These are phyloP conservation scores for Lichenostomus cassidix DNA, from an alignment of 2,113 vertebrate genomes.

Conservation along the genomic window DNA sequence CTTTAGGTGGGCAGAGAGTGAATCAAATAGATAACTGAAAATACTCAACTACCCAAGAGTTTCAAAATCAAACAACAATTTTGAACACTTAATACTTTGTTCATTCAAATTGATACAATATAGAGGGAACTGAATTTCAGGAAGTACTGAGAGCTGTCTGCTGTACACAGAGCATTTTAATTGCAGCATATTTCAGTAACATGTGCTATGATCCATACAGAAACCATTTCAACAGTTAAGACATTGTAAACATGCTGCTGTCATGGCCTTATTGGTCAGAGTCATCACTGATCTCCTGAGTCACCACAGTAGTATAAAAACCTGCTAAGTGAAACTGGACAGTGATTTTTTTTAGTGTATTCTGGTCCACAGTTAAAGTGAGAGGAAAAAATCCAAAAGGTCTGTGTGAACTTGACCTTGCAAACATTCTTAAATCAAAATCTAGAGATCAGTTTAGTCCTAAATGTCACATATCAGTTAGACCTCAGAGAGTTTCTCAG, in stretches of 20 bases:
- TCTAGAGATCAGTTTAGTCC: background rate
- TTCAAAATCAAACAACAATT: background rate
- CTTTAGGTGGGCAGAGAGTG: background rate
- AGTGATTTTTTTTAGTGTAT: background rate
- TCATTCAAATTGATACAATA: background rate
- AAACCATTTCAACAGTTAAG: background rate
- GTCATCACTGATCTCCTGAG: background rate
- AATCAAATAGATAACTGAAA: background rate
- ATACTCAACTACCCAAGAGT: background rate
- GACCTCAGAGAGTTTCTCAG: background rate
- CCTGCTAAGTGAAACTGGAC: background rate
- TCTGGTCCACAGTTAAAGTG: background rate
- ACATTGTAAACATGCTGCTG: background rate
- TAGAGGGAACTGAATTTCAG: background rate
- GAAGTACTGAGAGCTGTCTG: background rate
- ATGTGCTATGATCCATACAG: background rate
- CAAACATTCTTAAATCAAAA: background rate
- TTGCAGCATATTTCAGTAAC: background rate
- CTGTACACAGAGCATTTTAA: background rate
- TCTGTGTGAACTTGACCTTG: background rate
- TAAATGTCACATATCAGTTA: background rate
- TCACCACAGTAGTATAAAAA: background rate
- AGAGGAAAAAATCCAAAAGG: background rate
- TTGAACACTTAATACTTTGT: background rate
- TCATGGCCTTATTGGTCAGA: background rate